Evolutionary conservation across 2,797 vertebrate species (phyloP).

Genomic region (Chlorospingus flavigularis): DNA sequence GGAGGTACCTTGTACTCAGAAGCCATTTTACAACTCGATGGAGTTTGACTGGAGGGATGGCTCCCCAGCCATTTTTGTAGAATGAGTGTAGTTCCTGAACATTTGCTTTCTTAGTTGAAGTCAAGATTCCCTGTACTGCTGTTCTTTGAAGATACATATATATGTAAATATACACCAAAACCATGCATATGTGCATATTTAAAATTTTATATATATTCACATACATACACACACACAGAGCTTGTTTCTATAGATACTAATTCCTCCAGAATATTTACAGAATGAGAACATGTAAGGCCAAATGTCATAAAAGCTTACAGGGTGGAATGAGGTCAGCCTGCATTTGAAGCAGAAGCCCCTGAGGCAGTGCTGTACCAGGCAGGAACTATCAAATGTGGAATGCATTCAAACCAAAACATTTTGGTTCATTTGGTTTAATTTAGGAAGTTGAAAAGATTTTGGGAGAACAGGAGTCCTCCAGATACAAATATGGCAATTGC

Average conservation of each 20-base stretch:
- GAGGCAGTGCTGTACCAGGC: not conserved
- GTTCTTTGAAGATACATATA: not conserved
- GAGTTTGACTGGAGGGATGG: not conserved
- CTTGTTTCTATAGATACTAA: not conserved
- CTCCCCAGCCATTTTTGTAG: not conserved
- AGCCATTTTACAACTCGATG: not conserved
- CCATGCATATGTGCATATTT: not conserved
- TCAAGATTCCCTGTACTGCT: not conserved
- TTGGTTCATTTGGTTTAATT: not conserved
- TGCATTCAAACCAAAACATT: not conserved
- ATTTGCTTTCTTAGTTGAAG: not conserved
- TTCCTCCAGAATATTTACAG: slow-evolving; percentile 14
- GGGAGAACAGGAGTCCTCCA: not conserved
- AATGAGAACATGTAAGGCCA: not conserved
- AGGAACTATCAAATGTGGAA: not conserved
- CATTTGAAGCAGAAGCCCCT: slow-evolving; percentile 8
- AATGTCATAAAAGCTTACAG: not conserved
- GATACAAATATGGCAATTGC: not conserved
- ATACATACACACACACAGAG: not conserved
- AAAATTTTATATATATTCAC: not conserved
- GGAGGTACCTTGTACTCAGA: not conserved
- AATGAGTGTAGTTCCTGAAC: not conserved
- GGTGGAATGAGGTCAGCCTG: slow-evolving; percentile 3
- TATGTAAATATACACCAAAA: not conserved
- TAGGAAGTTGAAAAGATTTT: not conserved